Evolutionary conservation across 2,113 vertebrate genomes (phyloP), one percentile per base, ranked within the genome.

Genomic region (Xiphophorus maculatus): DNA sequence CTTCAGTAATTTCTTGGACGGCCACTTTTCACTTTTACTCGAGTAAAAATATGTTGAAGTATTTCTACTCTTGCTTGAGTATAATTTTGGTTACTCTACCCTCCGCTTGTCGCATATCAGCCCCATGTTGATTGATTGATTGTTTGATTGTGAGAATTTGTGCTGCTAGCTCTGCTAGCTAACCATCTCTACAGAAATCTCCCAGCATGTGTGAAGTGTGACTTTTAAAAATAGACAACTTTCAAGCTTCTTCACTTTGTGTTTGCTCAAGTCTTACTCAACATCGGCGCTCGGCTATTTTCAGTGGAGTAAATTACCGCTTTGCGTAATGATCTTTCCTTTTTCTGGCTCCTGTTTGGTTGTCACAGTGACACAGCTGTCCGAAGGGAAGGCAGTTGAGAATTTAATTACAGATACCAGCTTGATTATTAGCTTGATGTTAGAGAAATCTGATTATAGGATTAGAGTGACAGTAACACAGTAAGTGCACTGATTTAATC

Each of bases 391-490:
- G 19, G 9, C 27, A 30, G 40, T 13, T 73, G 29, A 73, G 64
- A 19, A 54, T 28, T 30, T 74, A 76, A 72, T 84, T 76, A 76
- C 30, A 40, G 69, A 73, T 10, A 3, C n/a, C 13, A 77, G 71
- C 4, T 61, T 84, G 72, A 35, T 79, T 72, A 69, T 77, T 68
- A 68, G 70, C 19, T 3, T 14, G 27, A 48, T 0, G 10, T 5
- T 42, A 68, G 72, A 76, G 63, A n/a, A 78, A 88, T 79, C 70
- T 7, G 69, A 89, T 84, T 78, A 90, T 64, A 61, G 80, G 68
- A 54, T 60, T 63, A 73, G 81, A 33, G 70, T 62, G 63, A 78
- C 71, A 73, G 75, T 81, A 79, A 84, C 63, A 66, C 69, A 80
- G 76, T 66, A 25, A 80, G 77, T 54, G 78, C 60, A 33, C 32